Conservation (phyloP, 2,797 vertebrate species). For the Pogoniulus pusillus region DNA sequence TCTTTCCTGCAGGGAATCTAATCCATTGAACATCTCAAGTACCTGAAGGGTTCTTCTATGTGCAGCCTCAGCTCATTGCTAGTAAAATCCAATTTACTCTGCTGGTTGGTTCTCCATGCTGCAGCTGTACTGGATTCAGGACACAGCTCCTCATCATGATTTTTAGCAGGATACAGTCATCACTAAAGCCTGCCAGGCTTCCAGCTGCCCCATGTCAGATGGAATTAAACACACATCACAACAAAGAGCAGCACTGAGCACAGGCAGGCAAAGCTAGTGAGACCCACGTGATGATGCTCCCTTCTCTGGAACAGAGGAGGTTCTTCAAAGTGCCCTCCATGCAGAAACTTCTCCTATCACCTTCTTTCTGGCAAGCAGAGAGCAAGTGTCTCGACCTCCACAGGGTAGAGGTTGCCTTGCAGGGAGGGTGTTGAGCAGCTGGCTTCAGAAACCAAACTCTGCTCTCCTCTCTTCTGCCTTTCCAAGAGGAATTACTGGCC, state of each 20-base stretch:
- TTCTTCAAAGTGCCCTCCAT: background rate
- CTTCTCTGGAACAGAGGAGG: background rate
- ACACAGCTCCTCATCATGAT: slow-evolving; percentile 5
- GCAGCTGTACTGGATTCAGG: slow-evolving; percentile 37
- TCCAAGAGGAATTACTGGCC: background rate
- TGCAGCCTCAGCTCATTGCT: slow-evolving; percentile 51
- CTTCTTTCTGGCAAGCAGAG: background rate
- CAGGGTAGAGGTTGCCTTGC: fast-evolving
- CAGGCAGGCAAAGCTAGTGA: background rate
- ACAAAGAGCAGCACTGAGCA: fast-evolving
- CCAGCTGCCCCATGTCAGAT: background rate
- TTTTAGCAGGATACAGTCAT: slow-evolving; percentile 37
- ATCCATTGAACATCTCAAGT: slow-evolving; percentile 66
- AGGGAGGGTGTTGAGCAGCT: background rate
- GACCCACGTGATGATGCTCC: fast-evolving
- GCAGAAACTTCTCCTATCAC: fast-evolving
- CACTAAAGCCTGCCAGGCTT: background rate
- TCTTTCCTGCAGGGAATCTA: slow-evolving; percentile 66
- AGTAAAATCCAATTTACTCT: slow-evolving; percentile 67
- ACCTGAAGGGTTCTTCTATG: slow-evolving; percentile 64
- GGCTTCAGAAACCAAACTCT: background rate
- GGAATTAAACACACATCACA: background rate
- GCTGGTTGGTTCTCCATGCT: slow-evolving; percentile 43
- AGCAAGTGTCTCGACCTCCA: fast-evolving
- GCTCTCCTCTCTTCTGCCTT: background rate